Percentiles rank a stretch among this genome's conserved stretches.
These are phyloP conservation scores for Pseudorectes ferrugineus DNA, from an alignment of 2,113 vertebrate species.

Conservation along the genomic window DNA sequence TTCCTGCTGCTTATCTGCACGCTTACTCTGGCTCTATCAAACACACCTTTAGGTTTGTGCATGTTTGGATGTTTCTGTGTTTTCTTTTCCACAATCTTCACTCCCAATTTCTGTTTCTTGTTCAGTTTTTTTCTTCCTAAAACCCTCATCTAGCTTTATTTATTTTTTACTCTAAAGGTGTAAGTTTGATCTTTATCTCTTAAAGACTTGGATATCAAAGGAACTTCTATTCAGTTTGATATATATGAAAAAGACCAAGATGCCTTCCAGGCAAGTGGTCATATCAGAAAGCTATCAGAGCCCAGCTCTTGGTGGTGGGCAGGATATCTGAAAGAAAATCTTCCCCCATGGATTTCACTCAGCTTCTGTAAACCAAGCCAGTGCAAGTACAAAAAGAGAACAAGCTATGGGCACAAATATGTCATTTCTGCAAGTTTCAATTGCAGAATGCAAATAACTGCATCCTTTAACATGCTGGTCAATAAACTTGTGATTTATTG, in stretches of 20 bases:
- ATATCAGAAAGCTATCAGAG: background rate
- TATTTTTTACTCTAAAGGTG: background rate
- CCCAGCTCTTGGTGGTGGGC: background rate
- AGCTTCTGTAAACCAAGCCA: background rate
- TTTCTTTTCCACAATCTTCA: background rate
- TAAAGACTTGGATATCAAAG: slow-evolving; percentile 42
- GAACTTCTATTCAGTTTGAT: slow-evolving; percentile 36
- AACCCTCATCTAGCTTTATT: background rate
- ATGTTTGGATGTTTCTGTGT: background rate
- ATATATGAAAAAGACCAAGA: background rate
- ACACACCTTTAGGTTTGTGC: background rate
- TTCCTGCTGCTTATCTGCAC: background rate
- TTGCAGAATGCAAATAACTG: background rate
- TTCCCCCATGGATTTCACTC: background rate
- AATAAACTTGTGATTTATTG: background rate
- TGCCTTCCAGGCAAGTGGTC: slow-evolving; percentile 13
- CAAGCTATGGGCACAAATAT: background rate
- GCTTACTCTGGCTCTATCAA: background rate
- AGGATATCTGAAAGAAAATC: background rate
- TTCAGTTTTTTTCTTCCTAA: background rate
- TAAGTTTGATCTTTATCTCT: slow-evolving; percentile 19
- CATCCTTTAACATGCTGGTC: background rate
- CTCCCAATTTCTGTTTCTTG: background rate
- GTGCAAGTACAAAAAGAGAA: background rate
- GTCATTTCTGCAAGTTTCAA: background rate